phyloP scores from a whole-genome alignment of 1,140 invertebrate species.

The Saxidomus purpurata region DNA sequence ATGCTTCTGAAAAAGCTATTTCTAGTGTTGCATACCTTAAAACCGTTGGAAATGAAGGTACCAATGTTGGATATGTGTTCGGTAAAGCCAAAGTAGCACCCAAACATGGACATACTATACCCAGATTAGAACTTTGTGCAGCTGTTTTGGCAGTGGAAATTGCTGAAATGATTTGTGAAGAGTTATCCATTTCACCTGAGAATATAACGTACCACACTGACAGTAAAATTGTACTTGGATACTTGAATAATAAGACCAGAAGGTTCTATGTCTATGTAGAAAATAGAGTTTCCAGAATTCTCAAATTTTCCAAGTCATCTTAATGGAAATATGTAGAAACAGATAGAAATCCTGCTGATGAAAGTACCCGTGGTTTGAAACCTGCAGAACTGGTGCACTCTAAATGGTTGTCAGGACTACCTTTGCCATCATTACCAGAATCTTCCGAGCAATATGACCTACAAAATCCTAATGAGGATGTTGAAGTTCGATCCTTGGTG shows the following conservation, averaged over 20 bases:
- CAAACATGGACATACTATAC: constrained; percentile 61
- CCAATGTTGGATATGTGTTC: constrained; percentile 27
- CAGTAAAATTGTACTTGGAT: constrained; percentile 48
- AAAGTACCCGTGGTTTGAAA: background rate
- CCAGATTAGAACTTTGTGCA: constrained; percentile 64
- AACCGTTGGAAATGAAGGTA: background rate
- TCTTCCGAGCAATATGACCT: background rate
- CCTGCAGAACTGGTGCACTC: background rate
- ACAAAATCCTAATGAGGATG: background rate
- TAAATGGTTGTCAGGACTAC: background rate
- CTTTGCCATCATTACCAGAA: background rate
- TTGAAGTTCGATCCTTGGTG: background rate
- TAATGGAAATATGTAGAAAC: constrained; percentile 53
- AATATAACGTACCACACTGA: constrained; percentile 36
- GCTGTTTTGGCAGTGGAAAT: constrained; percentile 60
- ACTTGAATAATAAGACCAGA: constrained; percentile 41
- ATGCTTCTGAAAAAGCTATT: constrained; percentile 67
- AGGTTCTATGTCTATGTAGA: constrained; percentile 49
- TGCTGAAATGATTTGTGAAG: constrained; percentile 36
- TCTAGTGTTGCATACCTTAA: constrained; percentile 51
- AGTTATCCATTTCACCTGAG: constrained; percentile 10
- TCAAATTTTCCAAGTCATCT: background rate
- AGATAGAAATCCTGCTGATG: constrained; percentile 50
- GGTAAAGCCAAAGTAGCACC: constrained; percentile 73
- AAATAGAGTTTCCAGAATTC: constrained; percentile 40